Evolutionary conservation across 2,888 invertebrate species (phyloP).

Genomic region (Calliopum simillimum): DNA sequence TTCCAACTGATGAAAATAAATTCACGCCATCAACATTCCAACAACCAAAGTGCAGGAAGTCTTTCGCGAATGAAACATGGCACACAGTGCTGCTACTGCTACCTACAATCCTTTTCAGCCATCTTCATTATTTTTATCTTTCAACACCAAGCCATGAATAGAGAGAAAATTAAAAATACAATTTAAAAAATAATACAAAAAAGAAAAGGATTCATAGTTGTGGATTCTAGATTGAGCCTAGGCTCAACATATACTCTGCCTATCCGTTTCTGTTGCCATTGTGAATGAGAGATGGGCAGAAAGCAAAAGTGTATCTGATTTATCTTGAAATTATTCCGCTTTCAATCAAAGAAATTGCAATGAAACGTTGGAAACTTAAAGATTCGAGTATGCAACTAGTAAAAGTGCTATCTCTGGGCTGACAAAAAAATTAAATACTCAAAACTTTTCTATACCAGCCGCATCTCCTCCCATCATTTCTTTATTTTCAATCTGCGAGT

Average conservation of each 20-base stretch:
- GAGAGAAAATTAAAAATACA: conserved; percentile 17
- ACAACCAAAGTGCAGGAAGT: neutral
- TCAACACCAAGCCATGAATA: conserved; percentile 27
- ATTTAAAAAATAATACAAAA: neutral
- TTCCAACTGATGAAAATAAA: conserved; percentile 51
- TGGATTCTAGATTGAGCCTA: neutral
- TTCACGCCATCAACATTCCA: conserved; percentile 48
- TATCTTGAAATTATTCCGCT: neutral
- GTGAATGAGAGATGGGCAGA: neutral
- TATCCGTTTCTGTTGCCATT: too few relatives aligned
- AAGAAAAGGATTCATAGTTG: neutral
- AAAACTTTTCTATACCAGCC: too few relatives aligned
- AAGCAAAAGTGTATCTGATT: neutral
- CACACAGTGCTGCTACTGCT: neutral
- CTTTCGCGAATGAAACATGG: conserved; percentile 7
- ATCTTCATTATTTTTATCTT: conserved; percentile 53
- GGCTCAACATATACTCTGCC: neutral
- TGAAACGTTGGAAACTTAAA: neutral
- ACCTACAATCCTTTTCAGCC: conserved; percentile 41
- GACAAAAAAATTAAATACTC: too few relatives aligned
- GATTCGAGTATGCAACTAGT: neutral
- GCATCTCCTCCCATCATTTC: neutral
- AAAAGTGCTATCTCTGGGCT: too few relatives aligned
- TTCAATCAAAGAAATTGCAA: conserved; percentile 11
- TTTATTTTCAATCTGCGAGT: too few relatives aligned